These are phyloP conservation scores for Sylvietta virens DNA, from an alignment of 2,113 vertebrate species.

Conservation along the genomic window DNA sequence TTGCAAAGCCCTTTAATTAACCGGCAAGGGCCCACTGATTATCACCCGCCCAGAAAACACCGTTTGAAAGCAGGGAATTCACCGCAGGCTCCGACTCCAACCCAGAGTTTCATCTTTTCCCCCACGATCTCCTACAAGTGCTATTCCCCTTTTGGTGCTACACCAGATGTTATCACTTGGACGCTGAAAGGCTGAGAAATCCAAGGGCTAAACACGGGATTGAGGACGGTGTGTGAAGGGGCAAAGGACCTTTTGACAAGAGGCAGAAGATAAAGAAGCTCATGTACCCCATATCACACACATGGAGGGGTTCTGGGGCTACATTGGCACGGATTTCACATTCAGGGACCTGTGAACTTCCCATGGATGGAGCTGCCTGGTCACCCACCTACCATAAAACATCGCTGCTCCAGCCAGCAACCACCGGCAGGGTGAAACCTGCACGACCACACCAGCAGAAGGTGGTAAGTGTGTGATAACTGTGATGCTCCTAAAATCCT, in stretches of 20 bases:
- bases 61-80: not conserved
- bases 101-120: not conserved
- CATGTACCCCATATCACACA: accelerated
- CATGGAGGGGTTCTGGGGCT: accelerated
- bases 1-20: constrained; percentile 34
- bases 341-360: not conserved
- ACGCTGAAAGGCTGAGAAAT: not conserved
- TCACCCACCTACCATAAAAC: not conserved
- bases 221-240: not conserved
- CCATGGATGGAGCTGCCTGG: not conserved
- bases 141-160: not conserved
- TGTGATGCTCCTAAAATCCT: not conserved
- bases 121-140: not conserved
- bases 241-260: not conserved
- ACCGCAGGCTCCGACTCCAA: not conserved
- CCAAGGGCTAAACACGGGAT: not conserved
- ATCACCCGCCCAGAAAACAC: constrained; percentile 3
- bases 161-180: not conserved
- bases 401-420: not conserved
- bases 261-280: not conserved
- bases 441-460: not conserved
- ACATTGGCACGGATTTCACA: accelerated
- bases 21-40: not conserved
- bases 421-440: not conserved
- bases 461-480: not conserved